These are phyloP conservation scores for Poecilia picta DNA, from an alignment of 2,797 vertebrate species.

Conservation along the genomic window DNA sequence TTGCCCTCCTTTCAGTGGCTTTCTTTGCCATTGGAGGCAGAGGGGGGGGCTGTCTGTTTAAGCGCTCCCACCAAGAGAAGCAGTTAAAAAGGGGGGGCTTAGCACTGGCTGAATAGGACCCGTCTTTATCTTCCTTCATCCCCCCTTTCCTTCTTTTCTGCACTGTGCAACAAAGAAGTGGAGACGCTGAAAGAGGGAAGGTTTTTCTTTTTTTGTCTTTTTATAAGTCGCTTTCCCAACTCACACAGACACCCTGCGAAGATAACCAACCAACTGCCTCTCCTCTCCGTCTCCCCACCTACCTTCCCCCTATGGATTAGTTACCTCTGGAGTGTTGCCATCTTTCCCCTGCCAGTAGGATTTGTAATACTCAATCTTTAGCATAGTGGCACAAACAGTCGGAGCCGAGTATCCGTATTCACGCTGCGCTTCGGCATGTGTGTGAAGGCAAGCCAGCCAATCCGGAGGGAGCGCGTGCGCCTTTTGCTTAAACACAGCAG, in stretches of 20 bases:
- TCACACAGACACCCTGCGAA: constrained; percentile 69
- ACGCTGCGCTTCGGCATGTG: constrained; percentile 50
- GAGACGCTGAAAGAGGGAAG: constrained; percentile 66
- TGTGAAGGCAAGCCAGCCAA: constrained; percentile 71
- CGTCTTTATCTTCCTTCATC: constrained; percentile 79
- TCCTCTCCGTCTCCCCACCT: constrained; percentile 56
- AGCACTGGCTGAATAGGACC: constrained; percentile 78
- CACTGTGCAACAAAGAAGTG: constrained; percentile 80
- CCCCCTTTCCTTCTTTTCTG: constrained; percentile 77
- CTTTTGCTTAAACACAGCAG: constrained; percentile 63
- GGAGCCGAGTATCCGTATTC: constrained; percentile 52
- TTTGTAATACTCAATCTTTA: constrained; percentile 76
- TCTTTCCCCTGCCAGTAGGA: constrained; percentile 69
- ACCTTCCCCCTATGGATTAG: constrained; percentile 75
- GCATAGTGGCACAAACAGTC: constrained; percentile 72
- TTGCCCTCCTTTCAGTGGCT: constrained; percentile 81
- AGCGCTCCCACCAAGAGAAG: constrained; percentile 80
- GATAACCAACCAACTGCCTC: constrained; percentile 72
- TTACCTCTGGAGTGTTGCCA: constrained; percentile 78
- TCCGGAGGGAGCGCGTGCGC: constrained; percentile 43
- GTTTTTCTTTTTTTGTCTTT: constrained; percentile 64
- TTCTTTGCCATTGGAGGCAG: constrained; percentile 53
- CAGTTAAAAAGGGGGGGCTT: constrained; percentile 72
- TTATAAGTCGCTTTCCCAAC: constrained; percentile 52
- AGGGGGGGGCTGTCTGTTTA: constrained; percentile 80